Conservation (phyloP, 2,113 vertebrate species). For the Serilophus lunatus region DNA sequence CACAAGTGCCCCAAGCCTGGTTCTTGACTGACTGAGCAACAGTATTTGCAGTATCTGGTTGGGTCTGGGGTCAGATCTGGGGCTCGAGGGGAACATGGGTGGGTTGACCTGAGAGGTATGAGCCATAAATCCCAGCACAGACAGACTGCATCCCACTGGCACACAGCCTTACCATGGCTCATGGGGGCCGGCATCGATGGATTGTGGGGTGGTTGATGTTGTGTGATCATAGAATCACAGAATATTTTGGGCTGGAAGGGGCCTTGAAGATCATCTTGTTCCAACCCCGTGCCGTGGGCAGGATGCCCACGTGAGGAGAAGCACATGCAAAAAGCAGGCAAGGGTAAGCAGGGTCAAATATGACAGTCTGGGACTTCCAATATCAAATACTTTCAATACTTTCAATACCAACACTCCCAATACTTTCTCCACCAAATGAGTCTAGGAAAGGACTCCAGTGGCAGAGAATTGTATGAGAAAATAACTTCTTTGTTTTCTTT, state of each 20-base stretch:
- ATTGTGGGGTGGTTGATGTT: accelerated
- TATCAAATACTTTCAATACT: too few species aligned
- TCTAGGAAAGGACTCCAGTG: background rate
- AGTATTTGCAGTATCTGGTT: accelerated
- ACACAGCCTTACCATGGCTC: accelerated
- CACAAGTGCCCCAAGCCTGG: background rate
- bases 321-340: accelerated
- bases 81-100: accelerated
- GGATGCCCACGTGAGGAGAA: accelerated
- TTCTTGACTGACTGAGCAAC: background rate
- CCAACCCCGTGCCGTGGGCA: background rate
- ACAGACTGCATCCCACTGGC: accelerated
- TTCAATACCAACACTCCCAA: too few species aligned
- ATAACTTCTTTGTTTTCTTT: constrained; percentile 38
- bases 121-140: background rate
- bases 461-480: background rate
- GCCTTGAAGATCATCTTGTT: background rate
- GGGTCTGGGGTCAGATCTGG: background rate
- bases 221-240: background rate
- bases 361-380: accelerated
- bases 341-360: background rate
- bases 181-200: accelerated
- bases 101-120: background rate
- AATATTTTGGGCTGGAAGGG: background rate
- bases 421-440: background rate